Base-by-base conservation (phyloP, 2,113 vertebrate species). In the Phylloscopus whistleri region DNA sequence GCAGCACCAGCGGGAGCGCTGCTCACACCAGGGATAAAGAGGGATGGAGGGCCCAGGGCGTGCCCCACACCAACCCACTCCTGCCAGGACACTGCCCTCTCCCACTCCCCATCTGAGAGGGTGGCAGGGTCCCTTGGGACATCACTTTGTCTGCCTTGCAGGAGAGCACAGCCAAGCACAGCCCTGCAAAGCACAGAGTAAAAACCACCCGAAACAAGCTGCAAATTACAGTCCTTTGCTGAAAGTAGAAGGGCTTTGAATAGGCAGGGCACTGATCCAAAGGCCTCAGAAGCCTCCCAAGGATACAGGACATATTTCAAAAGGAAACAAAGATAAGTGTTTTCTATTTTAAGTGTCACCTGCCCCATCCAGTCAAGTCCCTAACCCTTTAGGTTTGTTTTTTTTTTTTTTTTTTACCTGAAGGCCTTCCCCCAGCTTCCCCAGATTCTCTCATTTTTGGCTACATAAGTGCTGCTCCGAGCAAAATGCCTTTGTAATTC, bases 71-170 rank as follows among this genome's bases (percentile, higher is more conserved):
- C 5, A 10, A 4, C n/a, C 37, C 4, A 1, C 28, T 10, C 56
- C 83, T 26, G 30, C 6, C 0, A 20, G 70, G 49, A 27, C 10
- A 1, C 4, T n/a, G 31, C 22, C 46, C 63, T 39, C n/a, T 37
- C 46, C 58, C 68, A 13, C 5, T 0, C 10, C 60, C 48, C 24
- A 1, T 3, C 11, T 0, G 3, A 16, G 14, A 27, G 41, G 1
- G 0, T 4, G 44, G 5, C 6, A 0, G 1, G 41, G 7, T 16
- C 44, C 13, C 43, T 7, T 0, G 6, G 39, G 91, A 85, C 43
- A 10, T 37, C 31, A 0, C 22, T 23, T 11, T 3, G 26, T 22
- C 15, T 24, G 24, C 5, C 0, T 1, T 43, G 26, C 81, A 20
- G n/a, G n/a, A 93, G 49, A 77, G 22, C 4, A 3, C 48, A 46